phyloP scores from a whole-genome alignment of 2,888 invertebrate genomes.

The Lucinisca nassula region DNA sequence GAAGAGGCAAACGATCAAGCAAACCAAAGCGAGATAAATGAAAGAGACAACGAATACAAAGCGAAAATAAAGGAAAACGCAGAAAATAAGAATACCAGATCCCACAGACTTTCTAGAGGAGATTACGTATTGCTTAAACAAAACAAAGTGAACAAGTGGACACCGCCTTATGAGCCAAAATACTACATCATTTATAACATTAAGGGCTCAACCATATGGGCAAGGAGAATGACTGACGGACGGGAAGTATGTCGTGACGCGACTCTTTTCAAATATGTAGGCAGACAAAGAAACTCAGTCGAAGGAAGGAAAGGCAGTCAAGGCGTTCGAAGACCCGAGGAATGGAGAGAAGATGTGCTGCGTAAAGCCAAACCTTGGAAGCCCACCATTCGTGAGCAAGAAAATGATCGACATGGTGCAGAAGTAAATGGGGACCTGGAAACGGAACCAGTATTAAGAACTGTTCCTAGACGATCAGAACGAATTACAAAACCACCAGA shows the following conservation, averaged over 20 bases:
- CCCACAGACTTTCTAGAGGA: background rate
- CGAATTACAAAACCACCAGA: too few species aligned
- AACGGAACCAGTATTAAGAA: background rate
- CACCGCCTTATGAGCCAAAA: background rate
- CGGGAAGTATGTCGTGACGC: background rate
- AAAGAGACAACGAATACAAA: slow-evolving; percentile 2
- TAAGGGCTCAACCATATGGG: background rate
- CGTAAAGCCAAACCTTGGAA: background rate
- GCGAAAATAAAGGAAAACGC: background rate
- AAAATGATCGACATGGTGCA: background rate
- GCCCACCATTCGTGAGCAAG: background rate
- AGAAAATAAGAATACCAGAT: slow-evolving; percentile 2
- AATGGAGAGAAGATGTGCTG: background rate
- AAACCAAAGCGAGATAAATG: background rate
- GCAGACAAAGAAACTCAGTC: background rate
- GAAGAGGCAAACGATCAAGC: background rate
- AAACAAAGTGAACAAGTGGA: slow-evolving; percentile 1
- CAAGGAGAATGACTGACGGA: background rate
- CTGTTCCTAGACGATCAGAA: slow-evolving; percentile 10
- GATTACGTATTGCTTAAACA: background rate
- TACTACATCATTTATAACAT: background rate
- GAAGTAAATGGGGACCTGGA: background rate
- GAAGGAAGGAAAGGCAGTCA: background rate
- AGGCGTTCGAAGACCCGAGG: background rate
- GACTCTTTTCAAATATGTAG: background rate